These are phyloP conservation scores for Pantelozetes paolii DNA, from an alignment of 2,888 invertebrate genomes.

Conservation along the genomic window DNA sequence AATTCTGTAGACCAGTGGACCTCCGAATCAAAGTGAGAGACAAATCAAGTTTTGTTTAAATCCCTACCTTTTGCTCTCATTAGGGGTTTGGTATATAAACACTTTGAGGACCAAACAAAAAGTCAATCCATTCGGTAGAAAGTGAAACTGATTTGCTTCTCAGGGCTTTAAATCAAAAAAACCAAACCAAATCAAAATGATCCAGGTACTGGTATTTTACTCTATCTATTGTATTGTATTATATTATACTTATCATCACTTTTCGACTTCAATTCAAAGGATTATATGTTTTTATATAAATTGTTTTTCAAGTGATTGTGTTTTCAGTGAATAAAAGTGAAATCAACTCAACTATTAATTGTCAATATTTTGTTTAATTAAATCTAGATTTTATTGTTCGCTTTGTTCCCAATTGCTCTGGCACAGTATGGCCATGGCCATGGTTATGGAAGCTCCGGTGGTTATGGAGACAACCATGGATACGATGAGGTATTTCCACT, in stretches of 20 bases:
- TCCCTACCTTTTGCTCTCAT: neutral
- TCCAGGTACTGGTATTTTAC: slow-evolving; percentile 11
- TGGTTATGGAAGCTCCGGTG: neutral
- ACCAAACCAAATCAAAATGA: slow-evolving; percentile 7
- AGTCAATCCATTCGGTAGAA: slow-evolving; percentile 2
- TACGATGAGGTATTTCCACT: slow-evolving; percentile 13
- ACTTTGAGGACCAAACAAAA: neutral
- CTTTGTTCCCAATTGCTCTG: slow-evolving; percentile 15
- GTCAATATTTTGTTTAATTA: neutral
- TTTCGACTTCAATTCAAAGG: neutral
- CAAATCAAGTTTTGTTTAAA: slow-evolving; percentile 10
- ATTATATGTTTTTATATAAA: neutral
- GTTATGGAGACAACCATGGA: slow-evolving; percentile 1
- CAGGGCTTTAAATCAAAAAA: neutral
- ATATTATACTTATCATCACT: neutral
- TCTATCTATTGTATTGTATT: neutral
- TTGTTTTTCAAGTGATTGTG: neutral
- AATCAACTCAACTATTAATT: neutral
- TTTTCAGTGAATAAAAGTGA: neutral
- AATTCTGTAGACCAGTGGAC: slow-evolving; percentile 33
- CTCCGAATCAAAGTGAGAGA: neutral
- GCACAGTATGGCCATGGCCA: slow-evolving; percentile 4
- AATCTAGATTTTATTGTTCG: slow-evolving; percentile 23
- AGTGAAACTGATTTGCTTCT: slow-evolving; percentile 17
- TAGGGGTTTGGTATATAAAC: slow-evolving; percentile 2